phyloP scores from a whole-genome alignment of 2,797 vertebrate genomes.

The Sebastolobus alascanus region DNA sequence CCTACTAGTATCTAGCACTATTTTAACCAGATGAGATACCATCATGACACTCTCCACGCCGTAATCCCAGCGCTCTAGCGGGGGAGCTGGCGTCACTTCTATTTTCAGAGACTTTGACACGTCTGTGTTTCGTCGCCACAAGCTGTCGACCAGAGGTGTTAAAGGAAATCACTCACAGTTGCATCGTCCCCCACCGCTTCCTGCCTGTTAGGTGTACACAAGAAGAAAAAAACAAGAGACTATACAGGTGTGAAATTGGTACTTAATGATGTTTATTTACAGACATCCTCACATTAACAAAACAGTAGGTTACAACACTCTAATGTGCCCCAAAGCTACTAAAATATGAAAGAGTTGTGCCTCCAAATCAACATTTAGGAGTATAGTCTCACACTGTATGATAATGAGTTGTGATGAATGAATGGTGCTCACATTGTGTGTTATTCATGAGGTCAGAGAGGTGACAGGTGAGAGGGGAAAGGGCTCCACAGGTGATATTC shows the following conservation, averaged over 20 bases:
- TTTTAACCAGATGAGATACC: constrained; percentile 54
- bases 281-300: not conserved
- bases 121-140: constrained; percentile 61
- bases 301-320: not conserved
- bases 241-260: not conserved
- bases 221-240: not conserved
- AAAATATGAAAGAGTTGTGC: not conserved
- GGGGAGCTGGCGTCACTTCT: constrained; percentile 48
- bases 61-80: constrained; percentile 19
- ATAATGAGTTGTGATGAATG: not conserved
- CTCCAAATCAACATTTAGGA: not conserved
- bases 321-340: not conserved
- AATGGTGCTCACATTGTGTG: not conserved
- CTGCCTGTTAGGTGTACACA: not conserved
- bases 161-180: not conserved
- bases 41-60: not conserved
- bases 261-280: not conserved
- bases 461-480: not conserved
- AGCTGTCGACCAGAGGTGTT: constrained; percentile 49
- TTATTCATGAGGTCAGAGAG: constrained; percentile 18
- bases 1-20: not conserved
- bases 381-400: not conserved
- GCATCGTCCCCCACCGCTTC: not conserved
- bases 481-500: not conserved
- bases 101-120: constrained; percentile 51